Conservation (phyloP, 2,113 vertebrate genomes). For the Orthonyx spaldingii region DNA sequence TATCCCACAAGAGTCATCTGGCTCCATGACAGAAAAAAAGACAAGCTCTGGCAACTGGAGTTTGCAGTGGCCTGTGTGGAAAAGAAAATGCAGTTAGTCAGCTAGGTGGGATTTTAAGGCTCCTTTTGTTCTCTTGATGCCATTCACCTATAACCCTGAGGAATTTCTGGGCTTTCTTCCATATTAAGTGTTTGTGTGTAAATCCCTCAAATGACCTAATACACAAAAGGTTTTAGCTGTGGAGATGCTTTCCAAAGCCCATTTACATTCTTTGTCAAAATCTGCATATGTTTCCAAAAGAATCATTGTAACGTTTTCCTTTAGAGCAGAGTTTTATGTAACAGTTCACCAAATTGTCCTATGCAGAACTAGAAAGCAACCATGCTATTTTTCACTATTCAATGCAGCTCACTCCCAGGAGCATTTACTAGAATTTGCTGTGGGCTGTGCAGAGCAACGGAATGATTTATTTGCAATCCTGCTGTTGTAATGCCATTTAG, state of each 20-base stretch:
- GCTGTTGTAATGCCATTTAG: neutral
- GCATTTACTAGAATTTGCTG: constrained; percentile 11
- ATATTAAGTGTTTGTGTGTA: constrained; percentile 9
- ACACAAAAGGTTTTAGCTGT: constrained; percentile 4
- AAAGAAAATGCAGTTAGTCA: constrained; percentile 14
- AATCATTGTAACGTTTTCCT: constrained; percentile 18
- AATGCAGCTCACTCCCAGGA: neutral
- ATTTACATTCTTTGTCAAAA: constrained; percentile 16
- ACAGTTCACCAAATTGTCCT: constrained; percentile 1
- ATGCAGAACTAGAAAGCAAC: constrained; percentile 2
- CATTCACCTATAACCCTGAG: constrained; percentile 49
- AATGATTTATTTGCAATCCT: neutral
- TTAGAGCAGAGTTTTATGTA: constrained; percentile 6
- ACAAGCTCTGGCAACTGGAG: neutral
- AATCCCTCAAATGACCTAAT: constrained; percentile 8
- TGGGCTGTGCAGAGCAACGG: neutral
- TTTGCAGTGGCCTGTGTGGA: neutral
- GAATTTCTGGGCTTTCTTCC: constrained; percentile 53
- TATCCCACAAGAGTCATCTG: constrained; percentile 27
- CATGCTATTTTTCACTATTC: neutral
- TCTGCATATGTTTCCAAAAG: neutral
- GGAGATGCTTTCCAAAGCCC: constrained; percentile 22
- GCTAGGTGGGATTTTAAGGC: constrained; percentile 23
- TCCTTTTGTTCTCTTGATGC: constrained; percentile 37
- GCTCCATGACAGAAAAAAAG: constrained; percentile 28